Percentiles rank a stretch among this genome's conserved stretches.
Evolutionary conservation across 2,797 vertebrate genomes (phyloP).

Genomic region (Myotis vivesi): DNA sequence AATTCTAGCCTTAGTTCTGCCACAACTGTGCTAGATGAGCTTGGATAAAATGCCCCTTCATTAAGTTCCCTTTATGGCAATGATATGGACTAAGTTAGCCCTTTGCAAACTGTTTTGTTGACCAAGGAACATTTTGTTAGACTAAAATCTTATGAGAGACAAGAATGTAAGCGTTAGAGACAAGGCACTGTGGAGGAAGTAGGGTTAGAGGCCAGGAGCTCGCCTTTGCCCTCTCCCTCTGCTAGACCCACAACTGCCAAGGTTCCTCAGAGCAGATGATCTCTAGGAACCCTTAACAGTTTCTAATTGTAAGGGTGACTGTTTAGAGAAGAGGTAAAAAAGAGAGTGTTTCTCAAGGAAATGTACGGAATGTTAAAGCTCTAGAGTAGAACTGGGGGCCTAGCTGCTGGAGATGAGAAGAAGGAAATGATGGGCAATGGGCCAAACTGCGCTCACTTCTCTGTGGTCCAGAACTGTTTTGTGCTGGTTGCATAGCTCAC

Average conservation of each 20-base stretch:
- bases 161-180: neutral
- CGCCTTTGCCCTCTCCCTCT: neutral
- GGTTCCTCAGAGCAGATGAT: neutral
- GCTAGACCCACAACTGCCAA: rapidly evolving
- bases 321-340: neutral
- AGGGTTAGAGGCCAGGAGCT: neutral
- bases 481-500: neutral
- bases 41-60: neutral
- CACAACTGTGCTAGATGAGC: neutral
- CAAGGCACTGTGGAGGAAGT: neutral
- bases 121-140: neutral
- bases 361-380: neutral
- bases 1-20: neutral
- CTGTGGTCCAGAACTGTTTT: neutral
- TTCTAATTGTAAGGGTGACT: neutral
- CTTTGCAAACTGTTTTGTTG: neutral
- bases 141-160: neutral
- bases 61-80: neutral
- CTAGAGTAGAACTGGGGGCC: neutral
- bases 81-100: neutral
- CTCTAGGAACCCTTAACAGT: neutral
- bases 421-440: neutral
- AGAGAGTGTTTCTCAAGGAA: neutral
- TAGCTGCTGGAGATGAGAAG: neutral
- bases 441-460: rapidly evolving